A percentile compares a stretch with the other conserved stretches of the same genome.
Conservation (phyloP, 2,888 invertebrate genomes). For the Shargacucullia verbasci region DNA sequence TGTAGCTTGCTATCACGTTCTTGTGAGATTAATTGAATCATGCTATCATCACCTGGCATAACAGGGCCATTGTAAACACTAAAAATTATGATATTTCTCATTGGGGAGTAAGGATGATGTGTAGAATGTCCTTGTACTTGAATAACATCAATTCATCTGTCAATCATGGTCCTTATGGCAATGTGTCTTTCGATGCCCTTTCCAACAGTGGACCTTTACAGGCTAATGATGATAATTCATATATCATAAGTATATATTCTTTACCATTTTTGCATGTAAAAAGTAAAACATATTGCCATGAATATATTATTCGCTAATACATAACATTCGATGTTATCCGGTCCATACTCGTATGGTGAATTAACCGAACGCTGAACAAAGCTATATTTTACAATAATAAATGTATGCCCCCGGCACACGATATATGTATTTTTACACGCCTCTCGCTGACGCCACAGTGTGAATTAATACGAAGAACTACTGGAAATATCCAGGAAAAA, state of each 20-base stretch:
- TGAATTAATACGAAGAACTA: conserved; percentile 14
- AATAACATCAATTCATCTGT: too few relatives aligned
- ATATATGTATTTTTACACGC: conserved; percentile 59
- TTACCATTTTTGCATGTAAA: conserved; percentile 15
- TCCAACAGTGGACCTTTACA: too few relatives aligned
- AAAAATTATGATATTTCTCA: too few relatives aligned
- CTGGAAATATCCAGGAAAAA: neutral
- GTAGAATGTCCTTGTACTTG: too few relatives aligned
- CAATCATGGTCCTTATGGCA: too few relatives aligned
- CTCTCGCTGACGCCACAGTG: conserved; percentile 34
- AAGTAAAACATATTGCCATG: conserved; percentile 45
- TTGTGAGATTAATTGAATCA: too few relatives aligned
- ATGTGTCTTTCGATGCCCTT: too few relatives aligned
- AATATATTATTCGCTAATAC: conserved; percentile 46
- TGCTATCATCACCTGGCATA: too few relatives aligned
- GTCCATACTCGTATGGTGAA: conserved; percentile 41
- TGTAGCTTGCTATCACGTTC: too few relatives aligned
- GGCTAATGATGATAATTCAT: too few relatives aligned
- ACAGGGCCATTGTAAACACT: too few relatives aligned
- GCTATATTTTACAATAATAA: conserved; percentile 64
- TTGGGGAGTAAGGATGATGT: too few relatives aligned
- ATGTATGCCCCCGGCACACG: conserved; percentile 52
- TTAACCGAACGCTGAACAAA: conserved; percentile 50
- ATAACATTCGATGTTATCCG: conserved; percentile 47
- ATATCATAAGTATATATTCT: neutral